Conservation (phyloP, 1,140 invertebrate genomes). For the Chironomus tepperi region DNA sequence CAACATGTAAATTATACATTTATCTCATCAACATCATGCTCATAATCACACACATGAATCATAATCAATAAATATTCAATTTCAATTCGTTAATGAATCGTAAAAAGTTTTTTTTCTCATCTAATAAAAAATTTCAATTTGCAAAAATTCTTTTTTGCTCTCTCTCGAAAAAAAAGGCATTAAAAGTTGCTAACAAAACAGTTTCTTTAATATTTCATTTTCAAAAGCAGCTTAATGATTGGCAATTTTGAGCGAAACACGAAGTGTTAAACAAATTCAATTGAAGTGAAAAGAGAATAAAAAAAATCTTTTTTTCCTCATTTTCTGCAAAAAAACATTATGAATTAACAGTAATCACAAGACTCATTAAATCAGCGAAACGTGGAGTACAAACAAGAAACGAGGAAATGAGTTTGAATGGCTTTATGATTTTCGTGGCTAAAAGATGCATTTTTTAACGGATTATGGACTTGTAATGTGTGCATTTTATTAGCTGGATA, state of each 20-base stretch:
- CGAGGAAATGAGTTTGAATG: neutral
- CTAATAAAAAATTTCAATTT: too few relatives aligned
- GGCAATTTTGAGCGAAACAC: neutral
- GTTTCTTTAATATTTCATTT: slow-evolving; percentile 15
- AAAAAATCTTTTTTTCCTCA: neutral
- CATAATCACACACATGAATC: too few relatives aligned
- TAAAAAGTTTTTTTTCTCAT: too few relatives aligned
- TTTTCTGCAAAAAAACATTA: neutral
- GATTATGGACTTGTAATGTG: too few relatives aligned
- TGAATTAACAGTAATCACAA: slow-evolving; percentile 6
- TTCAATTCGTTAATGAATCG: too few relatives aligned
- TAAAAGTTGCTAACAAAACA: neutral
- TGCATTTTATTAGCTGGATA: too few relatives aligned
- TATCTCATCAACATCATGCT: too few relatives aligned
- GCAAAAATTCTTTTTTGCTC: too few relatives aligned
- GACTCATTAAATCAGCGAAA: neutral
- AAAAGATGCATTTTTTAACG: too few relatives aligned
- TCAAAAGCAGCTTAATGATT: neutral
- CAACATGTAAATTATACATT: too few relatives aligned
- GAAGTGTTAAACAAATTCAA: slow-evolving; percentile 9
- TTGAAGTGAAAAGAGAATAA: neutral
- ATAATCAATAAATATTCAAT: too few relatives aligned
- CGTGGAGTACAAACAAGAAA: neutral
- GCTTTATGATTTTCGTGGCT: too few relatives aligned
- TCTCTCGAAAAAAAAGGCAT: neutral